A percentile compares a stretch with the other conserved stretches of the same genome.
phyloP scores from a whole-genome alignment of 2,888 invertebrate genomes.

The Lycocerus yunnanus region DNA sequence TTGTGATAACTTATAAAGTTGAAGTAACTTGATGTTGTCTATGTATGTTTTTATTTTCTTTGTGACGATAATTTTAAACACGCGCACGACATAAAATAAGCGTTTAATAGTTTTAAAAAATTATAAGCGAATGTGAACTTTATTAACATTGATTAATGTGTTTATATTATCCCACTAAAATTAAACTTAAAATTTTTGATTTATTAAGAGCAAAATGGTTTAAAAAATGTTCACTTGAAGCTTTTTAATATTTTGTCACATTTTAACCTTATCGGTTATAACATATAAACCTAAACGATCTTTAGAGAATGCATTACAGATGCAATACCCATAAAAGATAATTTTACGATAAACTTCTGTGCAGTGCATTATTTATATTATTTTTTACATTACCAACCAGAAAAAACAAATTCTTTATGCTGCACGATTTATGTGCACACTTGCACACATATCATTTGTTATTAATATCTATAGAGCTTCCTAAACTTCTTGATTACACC shows the following conservation, averaged over 20 bases:
- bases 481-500: background rate
- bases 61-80: constrained; percentile 19
- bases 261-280: constrained; percentile 4
- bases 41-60: background rate
- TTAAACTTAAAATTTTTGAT: background rate
- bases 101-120: constrained; percentile 19
- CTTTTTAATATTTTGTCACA: constrained; percentile 24
- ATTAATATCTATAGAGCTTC: too few relatives aligned
- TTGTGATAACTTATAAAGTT: constrained; percentile 1
- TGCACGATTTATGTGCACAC: background rate
- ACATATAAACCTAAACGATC: constrained; percentile 8
- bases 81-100: constrained; percentile 18
- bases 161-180: background rate
- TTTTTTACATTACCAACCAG: constrained; percentile 5
- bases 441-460: background rate
- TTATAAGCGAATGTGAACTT: constrained; percentile 7
- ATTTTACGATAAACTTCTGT: constrained; percentile 18
- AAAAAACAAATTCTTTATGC: background rate
- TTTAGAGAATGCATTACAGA: constrained; percentile 14
- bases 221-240: background rate
- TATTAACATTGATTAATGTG: background rate
- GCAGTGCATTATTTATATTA: constrained; percentile 9
- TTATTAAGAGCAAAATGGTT: constrained; percentile 5
- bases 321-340: constrained; percentile 15
- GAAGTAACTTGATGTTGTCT: constrained; percentile 5